Evolutionary conservation across 2,113 vertebrate species (phyloP).

Genomic region (Osmerus eperlanus): DNA sequence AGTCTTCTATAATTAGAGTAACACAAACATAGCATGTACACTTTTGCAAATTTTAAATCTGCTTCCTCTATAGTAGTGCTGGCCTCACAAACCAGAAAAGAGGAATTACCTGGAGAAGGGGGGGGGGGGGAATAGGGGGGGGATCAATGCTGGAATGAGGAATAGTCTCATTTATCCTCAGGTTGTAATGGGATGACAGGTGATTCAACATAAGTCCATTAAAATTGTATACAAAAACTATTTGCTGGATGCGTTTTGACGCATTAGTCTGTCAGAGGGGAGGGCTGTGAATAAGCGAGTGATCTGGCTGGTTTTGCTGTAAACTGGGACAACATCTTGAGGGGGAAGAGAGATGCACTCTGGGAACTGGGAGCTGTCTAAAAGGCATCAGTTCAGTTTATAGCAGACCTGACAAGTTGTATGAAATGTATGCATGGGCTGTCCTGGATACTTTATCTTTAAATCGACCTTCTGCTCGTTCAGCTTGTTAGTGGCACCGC

Average conservation of each 20-base stretch:
- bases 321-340: neutral
- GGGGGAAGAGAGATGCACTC: too few relatives aligned
- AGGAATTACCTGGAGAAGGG: conserved; percentile 13
- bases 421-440: too few relatives aligned
- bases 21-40: conserved; percentile 37
- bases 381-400: neutral
- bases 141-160: conserved; percentile 18
- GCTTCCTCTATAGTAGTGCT: conserved; percentile 5
- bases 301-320: neutral
- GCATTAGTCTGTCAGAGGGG: neutral
- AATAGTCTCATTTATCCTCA: conserved; percentile 19
- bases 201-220: conserved; percentile 42
- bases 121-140: too few relatives aligned
- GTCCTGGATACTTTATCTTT: too few relatives aligned
- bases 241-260: conserved; percentile 15
- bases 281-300: neutral
- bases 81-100: conserved; percentile 16
- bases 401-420: neutral
- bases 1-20: conserved; percentile 35
- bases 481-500: too few relatives aligned
- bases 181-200: conserved; percentile 36
- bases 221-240: conserved; percentile 34
- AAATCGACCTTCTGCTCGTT: too few relatives aligned
- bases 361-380: too few relatives aligned
- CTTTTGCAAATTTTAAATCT: conserved; percentile 43